These are phyloP conservation scores for Philaethria dido DNA, from an alignment of 2,888 invertebrate genomes.

Conservation along the genomic window DNA sequence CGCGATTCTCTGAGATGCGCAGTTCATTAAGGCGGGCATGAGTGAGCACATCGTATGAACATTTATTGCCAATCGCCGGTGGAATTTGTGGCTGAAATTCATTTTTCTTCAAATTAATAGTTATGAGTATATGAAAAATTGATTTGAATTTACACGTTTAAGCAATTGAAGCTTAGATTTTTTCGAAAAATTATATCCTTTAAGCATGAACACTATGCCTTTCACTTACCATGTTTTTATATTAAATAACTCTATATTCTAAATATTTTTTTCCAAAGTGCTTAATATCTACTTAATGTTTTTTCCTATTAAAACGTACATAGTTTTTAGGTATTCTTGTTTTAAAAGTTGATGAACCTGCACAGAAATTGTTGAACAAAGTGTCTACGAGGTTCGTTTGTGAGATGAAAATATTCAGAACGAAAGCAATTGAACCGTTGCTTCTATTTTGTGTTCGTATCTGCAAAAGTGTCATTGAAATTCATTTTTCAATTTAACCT, in stretches of 20 bases:
- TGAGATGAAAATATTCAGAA: conserved; percentile 16
- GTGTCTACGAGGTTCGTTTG: conserved; percentile 14
- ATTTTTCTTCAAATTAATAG: conserved; percentile 31
- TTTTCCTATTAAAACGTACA: too few species aligned
- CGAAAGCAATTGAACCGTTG: conserved; percentile 4
- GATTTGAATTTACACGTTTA: background rate
- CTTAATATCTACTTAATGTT: too few species aligned
- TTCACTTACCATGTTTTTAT: too few species aligned
- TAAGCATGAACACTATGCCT: too few species aligned
- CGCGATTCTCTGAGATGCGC: conserved; percentile 63
- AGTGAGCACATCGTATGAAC: conserved; percentile 53
- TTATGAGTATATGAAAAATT: background rate
- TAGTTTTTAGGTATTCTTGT: background rate
- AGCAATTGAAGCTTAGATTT: background rate
- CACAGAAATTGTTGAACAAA: conserved; percentile 13
- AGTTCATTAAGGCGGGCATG: conserved; percentile 71
- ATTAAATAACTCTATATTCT: too few species aligned
- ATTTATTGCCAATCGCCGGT: conserved; percentile 45
- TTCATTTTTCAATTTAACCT: background rate
- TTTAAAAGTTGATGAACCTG: conserved; percentile 13
- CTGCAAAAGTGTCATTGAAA: background rate
- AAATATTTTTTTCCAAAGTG: too few species aligned
- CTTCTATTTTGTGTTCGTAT: background rate
- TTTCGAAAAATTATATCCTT: too few species aligned
- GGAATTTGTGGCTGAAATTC: conserved; percentile 40